phyloP scores from a whole-genome alignment of 2,888 invertebrate species.

The Lutraria lutraria region DNA sequence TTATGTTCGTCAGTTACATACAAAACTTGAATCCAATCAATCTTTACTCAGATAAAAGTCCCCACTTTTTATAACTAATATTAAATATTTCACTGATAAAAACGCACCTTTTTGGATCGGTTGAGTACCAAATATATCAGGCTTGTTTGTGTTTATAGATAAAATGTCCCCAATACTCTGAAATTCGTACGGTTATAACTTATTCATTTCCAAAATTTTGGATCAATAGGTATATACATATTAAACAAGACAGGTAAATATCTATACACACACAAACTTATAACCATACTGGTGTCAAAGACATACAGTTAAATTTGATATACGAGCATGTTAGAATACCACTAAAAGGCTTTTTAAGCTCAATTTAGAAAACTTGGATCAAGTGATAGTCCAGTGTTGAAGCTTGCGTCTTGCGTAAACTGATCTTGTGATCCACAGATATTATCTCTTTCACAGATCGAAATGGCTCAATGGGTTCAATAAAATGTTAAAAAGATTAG shows the following conservation, averaged over 20 bases:
- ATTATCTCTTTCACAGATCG: neutral
- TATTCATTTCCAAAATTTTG: slow-evolving; percentile 36
- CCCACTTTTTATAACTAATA: neutral
- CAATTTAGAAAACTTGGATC: neutral
- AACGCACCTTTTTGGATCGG: neutral
- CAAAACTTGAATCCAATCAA: slow-evolving; percentile 23
- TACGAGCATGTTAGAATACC: neutral
- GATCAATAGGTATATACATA: slow-evolving; percentile 21
- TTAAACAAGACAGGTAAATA: slow-evolving; percentile 30
- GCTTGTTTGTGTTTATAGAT: slow-evolving; percentile 14
- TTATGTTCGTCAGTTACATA: slow-evolving; percentile 5
- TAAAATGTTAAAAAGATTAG: neutral
- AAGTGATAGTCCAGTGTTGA: neutral
- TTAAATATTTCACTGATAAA: slow-evolving; percentile 38
- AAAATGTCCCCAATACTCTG: slow-evolving; percentile 15
- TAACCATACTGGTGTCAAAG: slow-evolving; percentile 33
- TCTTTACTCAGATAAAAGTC: slow-evolving; percentile 8
- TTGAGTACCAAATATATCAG: slow-evolving; percentile 10
- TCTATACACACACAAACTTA: neutral
- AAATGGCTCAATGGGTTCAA: neutral
- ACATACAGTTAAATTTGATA: slow-evolving; percentile 40
- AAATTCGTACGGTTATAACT: neutral
- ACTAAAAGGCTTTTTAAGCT: neutral
- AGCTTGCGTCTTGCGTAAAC: neutral
- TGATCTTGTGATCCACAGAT: neutral